Conservation (phyloP, 1,140 invertebrate species). For the Battus philenor region DNA sequence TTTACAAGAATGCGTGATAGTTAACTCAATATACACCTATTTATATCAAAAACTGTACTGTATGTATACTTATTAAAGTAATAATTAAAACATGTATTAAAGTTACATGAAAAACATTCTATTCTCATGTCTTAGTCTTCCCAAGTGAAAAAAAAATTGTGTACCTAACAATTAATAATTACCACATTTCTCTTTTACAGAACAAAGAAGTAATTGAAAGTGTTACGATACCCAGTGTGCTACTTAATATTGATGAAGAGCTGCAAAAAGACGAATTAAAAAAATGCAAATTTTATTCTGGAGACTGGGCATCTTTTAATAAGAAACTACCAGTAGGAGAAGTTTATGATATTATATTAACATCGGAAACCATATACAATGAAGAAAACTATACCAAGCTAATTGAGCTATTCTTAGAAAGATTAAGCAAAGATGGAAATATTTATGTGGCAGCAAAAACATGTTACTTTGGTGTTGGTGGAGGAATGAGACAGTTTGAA, state of each 20-base stretch:
- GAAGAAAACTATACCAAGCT: conserved; percentile 86
- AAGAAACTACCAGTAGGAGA: conserved; percentile 63
- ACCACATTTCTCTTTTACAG: conserved; percentile 73
- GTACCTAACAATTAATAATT: conserved; percentile 3
- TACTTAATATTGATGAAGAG: conserved; percentile 79
- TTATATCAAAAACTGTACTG: no score
- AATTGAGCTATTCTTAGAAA: conserved; percentile 80
- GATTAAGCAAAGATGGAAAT: conserved; percentile 80
- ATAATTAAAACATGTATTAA: no score
- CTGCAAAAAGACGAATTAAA: conserved; percentile 66
- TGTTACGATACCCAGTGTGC: conserved; percentile 87
- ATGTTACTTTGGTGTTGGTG: conserved; percentile 94
- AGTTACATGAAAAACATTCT: no score
- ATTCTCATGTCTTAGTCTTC: no score
- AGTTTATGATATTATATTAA: conserved; percentile 90
- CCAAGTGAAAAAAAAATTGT: no score
- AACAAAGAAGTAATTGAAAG: conserved; percentile 85
- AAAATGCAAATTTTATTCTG: conserved; percentile 83
- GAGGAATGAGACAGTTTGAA: conserved; percentile 85
- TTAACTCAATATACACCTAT: no score
- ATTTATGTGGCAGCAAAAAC: conserved; percentile 88
- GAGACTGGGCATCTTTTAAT: conserved; percentile 86
- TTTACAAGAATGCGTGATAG: no score
- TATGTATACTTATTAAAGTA: no score
- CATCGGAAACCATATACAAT: conserved; percentile 95